Evolutionary conservation across 2,888 invertebrate species (phyloP), one percentile per base, ranked within the genome.

Genomic region (Hydroisotoma schaefferi): DNA sequence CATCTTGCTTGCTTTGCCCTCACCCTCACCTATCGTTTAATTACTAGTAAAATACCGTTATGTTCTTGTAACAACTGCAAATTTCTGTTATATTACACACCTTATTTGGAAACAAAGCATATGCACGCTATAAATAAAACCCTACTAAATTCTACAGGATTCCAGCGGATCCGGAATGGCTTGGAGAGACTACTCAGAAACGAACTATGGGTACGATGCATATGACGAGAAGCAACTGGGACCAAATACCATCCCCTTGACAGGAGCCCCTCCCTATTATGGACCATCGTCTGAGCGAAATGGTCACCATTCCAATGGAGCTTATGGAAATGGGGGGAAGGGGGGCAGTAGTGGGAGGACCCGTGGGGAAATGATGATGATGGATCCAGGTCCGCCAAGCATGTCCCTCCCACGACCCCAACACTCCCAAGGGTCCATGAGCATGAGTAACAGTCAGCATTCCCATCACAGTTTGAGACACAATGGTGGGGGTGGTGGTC

Each of bases 141-240:
- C n/a, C n/a, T n/a, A 25, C 15, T 43, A 10, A 23, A 26, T 6
- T 27, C 28, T 37, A 5, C 38, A 53, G 53, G 53, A 37, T 23
- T 68, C 68, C 48, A 64, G 63, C 52, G 67, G 70, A 6, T 67
- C 69, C 6, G 72, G 72, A 38, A 72, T 72, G 20, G 89, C 90
- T 1, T 93, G 93, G 92, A 90, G 90, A 76, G 92, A 92, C 75
- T 92, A 91, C 76, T 85, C 88, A 0, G 73, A 74, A 48, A 90
- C 90, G 0, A 93, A 92, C 78, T 92, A 91, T 78, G 92, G 89
- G 0, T 93, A 92, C 77, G 92, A 93, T 74, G 86, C 89, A 0
- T 90, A 87, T 76, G 91, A 90, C 73, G 86, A 87, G 60, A 89
- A 90, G 73, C 88, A 88, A 25, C 52, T 61, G 15, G 73, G 55